These are phyloP conservation scores for Hoplostethus mediterraneus DNA, from an alignment of 2,797 vertebrate species.

Conservation along the genomic window DNA sequence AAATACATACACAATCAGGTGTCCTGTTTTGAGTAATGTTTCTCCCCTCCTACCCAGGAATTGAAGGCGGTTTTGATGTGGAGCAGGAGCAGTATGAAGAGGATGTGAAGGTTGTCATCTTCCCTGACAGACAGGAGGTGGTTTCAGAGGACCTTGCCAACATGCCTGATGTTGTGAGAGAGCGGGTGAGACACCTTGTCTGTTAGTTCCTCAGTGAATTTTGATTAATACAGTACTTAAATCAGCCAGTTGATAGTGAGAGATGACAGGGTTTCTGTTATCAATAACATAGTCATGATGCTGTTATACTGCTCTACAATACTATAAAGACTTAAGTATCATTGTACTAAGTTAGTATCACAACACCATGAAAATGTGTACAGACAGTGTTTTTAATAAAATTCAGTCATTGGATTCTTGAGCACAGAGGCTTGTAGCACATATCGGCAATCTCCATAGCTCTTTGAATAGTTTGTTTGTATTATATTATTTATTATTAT, in stretches of 20 bases:
- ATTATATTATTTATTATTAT: neutral
- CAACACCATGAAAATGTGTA: neutral
- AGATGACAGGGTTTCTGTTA: neutral
- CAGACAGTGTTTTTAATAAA: too few species aligned
- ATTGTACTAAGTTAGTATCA: neutral
- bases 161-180: slow-evolving; percentile 94
- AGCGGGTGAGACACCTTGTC: slow-evolving; percentile 88
- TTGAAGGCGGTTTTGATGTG: slow-evolving; percentile 98
- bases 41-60: slow-evolving; percentile 77
- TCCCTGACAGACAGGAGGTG: slow-evolving; percentile 95
- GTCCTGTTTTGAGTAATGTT: neutral
- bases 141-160: slow-evolving; percentile 89
- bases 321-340: neutral
- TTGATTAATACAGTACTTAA: neutral
- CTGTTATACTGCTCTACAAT: neutral
- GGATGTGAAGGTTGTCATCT: slow-evolving; percentile 94
- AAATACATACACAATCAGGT: neutral
- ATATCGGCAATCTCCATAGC: too few species aligned
- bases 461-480: neutral
- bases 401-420: neutral
- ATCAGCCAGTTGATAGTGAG: neutral
- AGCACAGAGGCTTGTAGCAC: too few species aligned
- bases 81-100: slow-evolving; percentile 96
- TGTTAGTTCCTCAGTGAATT: neutral
- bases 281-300: neutral